These are phyloP conservation scores for Cololabis saira DNA, from an alignment of 2,113 vertebrate species.

Conservation along the genomic window DNA sequence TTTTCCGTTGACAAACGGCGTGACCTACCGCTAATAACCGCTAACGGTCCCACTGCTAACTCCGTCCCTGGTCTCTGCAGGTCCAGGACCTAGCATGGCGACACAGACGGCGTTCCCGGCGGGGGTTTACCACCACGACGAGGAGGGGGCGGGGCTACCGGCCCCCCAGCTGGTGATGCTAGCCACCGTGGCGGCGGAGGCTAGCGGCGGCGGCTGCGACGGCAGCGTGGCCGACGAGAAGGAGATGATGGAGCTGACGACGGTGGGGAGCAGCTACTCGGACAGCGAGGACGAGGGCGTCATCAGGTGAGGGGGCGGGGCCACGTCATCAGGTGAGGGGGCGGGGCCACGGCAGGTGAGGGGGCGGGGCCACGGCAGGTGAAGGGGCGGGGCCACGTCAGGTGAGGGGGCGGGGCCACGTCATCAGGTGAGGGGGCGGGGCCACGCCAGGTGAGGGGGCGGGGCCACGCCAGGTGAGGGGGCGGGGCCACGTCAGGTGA, in stretches of 20 bases:
- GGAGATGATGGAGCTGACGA: constrained; percentile 95
- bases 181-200: constrained; percentile 90
- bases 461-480: too few species aligned
- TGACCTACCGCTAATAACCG: too few species aligned
- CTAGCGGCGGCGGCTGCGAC: constrained; percentile 84
- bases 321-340: too few species aligned
- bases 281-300: constrained; percentile 92
- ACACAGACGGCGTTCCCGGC: constrained; percentile 88
- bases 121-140: constrained; percentile 87
- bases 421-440: too few species aligned
- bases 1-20: too few species aligned
- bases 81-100: constrained; percentile 80
- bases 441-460: too few species aligned
- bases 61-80: constrained; percentile 22
- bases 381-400: too few species aligned
- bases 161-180: constrained; percentile 97
- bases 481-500: too few species aligned
- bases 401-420: too few species aligned
- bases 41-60: too few species aligned
- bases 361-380: too few species aligned
- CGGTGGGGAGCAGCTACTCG: constrained; percentile 89
- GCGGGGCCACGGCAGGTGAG: too few species aligned
- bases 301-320: constrained; percentile 52
- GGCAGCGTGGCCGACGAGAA: constrained; percentile 86
- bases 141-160: constrained; percentile 85